Evolutionary conservation across 2,113 vertebrate species (phyloP).

Genomic region (Oreochromis aureus): DNA sequence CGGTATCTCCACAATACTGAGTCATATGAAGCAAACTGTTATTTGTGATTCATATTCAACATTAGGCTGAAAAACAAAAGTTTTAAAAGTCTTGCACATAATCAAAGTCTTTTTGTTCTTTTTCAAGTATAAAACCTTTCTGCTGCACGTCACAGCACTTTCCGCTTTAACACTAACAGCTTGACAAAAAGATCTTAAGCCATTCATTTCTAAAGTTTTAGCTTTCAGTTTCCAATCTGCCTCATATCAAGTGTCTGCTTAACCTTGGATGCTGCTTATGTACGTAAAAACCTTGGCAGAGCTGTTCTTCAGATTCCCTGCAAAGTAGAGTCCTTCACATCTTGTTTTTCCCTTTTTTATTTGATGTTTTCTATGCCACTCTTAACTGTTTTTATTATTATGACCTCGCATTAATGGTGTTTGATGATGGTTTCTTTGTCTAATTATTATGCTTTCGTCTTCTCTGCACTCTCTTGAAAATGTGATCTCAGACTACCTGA

Average conservation of each 20-base stretch:
- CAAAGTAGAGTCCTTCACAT: background rate
- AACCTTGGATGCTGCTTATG: background rate
- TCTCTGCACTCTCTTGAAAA: background rate
- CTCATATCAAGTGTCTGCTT: background rate
- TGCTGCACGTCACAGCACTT: background rate
- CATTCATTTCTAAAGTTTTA: background rate
- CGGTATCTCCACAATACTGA: accelerated
- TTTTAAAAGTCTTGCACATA: background rate
- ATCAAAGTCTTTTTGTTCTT: background rate
- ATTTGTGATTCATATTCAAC: background rate
- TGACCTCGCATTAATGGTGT: background rate
- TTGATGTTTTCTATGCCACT: background rate
- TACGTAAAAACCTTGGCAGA: background rate
- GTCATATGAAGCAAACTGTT: background rate
- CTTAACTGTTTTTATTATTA: background rate
- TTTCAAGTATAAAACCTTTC: background rate
- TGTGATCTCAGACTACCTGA: background rate
- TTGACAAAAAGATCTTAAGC: background rate
- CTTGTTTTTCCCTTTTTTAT: background rate
- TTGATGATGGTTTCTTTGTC: background rate
- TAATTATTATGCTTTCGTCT: background rate
- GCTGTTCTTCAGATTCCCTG: background rate
- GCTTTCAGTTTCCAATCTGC: background rate
- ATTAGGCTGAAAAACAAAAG: background rate
- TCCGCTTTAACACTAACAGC: background rate